phyloP scores from a whole-genome alignment of 2,113 vertebrate genomes.

The Ibidorhyncha struthersii region DNA sequence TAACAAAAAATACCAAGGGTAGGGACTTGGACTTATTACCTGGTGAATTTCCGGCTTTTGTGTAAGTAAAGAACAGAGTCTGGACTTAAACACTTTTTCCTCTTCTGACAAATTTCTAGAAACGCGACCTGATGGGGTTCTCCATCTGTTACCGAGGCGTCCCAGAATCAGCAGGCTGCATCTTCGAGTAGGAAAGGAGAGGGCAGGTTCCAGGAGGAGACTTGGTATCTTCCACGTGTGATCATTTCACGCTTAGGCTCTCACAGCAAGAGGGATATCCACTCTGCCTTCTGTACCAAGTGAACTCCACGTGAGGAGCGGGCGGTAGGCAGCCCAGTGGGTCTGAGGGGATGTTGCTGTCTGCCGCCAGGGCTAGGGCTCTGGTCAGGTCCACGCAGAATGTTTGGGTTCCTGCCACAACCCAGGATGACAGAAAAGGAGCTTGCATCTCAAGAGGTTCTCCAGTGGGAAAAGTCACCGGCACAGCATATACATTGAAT shows the following conservation, averaged over 20 bases:
- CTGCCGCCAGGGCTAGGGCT: neutral
- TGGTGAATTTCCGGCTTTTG: neutral
- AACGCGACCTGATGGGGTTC: neutral
- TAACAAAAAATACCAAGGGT: neutral
- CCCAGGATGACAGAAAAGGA: neutral
- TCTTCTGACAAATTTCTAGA: neutral
- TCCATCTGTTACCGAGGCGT: neutral
- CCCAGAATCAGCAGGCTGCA: neutral
- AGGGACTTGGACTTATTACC: neutral
- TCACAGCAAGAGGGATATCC: neutral
- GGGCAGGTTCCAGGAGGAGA: fast-evolving
- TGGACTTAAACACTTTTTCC: neutral
- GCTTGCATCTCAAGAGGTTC: neutral
- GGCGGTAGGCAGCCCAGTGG: neutral
- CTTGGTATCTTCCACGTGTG: neutral
- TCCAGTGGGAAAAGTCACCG: neutral
- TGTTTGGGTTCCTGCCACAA: fast-evolving
- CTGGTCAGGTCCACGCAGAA: neutral
- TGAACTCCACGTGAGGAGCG: fast-evolving
- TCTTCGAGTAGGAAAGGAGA: neutral
- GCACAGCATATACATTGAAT: neutral
- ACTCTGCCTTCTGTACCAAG: neutral
- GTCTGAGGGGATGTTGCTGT: neutral
- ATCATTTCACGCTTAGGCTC: neutral
- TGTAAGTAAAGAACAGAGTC: neutral